A percentile compares a stretch with the other conserved stretches of the same genome.
These are phyloP conservation scores for Bombus waltoni DNA, from an alignment of 1,140 invertebrate species.

Conservation along the genomic window DNA sequence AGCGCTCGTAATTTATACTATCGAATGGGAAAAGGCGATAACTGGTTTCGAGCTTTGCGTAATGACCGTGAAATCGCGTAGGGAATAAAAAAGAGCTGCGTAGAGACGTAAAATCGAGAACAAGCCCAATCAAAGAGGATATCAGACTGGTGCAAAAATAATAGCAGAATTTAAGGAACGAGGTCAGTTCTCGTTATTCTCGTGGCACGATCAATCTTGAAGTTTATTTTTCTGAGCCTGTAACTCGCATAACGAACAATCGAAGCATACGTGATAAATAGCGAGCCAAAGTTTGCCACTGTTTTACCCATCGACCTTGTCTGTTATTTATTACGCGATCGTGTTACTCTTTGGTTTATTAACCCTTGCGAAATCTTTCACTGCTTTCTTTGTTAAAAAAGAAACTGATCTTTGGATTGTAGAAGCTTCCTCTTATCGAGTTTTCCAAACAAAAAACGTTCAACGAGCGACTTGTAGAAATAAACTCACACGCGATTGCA, in stretches of 20 bases:
- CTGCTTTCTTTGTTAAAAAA: neutral
- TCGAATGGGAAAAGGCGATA: conserved; percentile 12
- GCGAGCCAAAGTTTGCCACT: neutral
- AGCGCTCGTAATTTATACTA: conserved; percentile 14
- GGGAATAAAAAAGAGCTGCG: neutral
- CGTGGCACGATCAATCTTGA: neutral
- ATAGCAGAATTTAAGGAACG: neutral
- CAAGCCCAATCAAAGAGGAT: neutral
- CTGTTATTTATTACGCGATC: neutral
- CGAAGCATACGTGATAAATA: neutral
- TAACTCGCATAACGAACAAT: neutral
- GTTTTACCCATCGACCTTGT: neutral
- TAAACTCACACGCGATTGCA: neutral
- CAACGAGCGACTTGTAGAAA: neutral
- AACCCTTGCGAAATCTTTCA: neutral
- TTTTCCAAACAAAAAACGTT: neutral
- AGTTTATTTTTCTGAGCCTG: neutral
- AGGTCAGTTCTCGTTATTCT: neutral
- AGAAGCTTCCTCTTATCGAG: no score
- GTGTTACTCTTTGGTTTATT: neutral
- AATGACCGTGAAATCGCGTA: conserved; percentile 13
- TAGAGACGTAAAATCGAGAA: conserved; percentile 6
- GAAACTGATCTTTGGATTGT: no score
- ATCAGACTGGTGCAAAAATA: neutral
- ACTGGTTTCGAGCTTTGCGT: conserved; percentile 13